Evolutionary conservation across 2,797 vertebrate genomes (phyloP).

Genomic region (Onychomys leucogaster): DNA sequence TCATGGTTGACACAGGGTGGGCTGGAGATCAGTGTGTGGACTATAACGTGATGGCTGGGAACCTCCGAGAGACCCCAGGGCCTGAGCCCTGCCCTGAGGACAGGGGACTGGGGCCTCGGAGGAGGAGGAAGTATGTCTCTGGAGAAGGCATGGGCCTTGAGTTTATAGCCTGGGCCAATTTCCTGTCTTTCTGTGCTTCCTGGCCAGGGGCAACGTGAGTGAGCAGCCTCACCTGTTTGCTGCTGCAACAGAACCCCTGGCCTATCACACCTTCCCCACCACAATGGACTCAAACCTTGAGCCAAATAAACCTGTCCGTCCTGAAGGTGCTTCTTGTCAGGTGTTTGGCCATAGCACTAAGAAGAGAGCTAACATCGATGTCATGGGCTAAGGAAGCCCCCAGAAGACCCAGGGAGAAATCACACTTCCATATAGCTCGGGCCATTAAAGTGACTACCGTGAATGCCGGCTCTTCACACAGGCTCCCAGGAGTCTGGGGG

Average conservation of each 20-base stretch:
- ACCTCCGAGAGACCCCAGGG: not conserved
- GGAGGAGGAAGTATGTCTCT: not conserved
- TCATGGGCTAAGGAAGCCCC: not conserved
- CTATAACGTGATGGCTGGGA: not conserved
- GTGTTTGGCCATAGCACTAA: not conserved
- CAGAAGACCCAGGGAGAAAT: not conserved
- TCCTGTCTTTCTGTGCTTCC: not conserved
- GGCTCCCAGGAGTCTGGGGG: not conserved
- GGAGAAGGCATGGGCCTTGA: not conserved
- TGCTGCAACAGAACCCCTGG: not conserved
- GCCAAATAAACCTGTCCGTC: not conserved
- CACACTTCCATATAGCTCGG: not conserved
- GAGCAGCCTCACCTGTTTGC: no score
- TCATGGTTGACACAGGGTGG: not conserved
- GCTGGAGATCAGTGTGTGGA: not conserved
- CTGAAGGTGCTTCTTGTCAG: not conserved
- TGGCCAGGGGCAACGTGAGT: not conserved
- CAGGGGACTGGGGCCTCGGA: not conserved
- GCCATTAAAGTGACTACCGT: not conserved
- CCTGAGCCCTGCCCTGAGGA: not conserved
- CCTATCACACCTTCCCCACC: not conserved
- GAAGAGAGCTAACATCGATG: not conserved
- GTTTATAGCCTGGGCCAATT: not conserved
- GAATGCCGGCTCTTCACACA: accelerated
- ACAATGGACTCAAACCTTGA: not conserved